Evolutionary conservation across 2,888 invertebrate genomes (phyloP), one percentile per base, ranked within the genome.

Genomic region (Trissolcus brochymenae): DNA sequence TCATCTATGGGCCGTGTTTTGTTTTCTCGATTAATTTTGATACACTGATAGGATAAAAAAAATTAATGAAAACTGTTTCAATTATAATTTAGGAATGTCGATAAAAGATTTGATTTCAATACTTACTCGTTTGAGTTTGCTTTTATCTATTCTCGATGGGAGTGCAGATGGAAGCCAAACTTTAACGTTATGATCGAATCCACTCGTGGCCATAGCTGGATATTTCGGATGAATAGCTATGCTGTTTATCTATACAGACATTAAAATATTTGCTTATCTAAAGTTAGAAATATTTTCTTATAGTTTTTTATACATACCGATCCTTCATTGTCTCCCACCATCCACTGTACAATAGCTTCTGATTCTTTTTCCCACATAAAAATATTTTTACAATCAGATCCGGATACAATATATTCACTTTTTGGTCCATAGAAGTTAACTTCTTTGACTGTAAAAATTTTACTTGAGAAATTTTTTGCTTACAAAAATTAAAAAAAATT

Each of bases 401-500:
- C 98, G 51, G 97, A 97, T 9, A 98, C 93, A 1, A 98, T 91
- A 87, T 93, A 98, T 89, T 98, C 95, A 80, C 96, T 96, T 81
- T 93, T 92, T 0, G 97, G 95, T 0, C 98, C 98, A 90, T 96
- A 98, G 90, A 96, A 98, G 84, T 96, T 94, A 0, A 98, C 97
- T 0, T 97, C 96, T 89, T 98, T 98, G 74, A 97, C 93, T 92
- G 19, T n/a, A 57, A 61, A 55, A 57, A 55, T 49, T 21, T 2
- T 4, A 29, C 49, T 57, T 43, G 7, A 46, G 16, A 46, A 46
- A 46, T 43, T 4, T n/a, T 43, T 14, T 4, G 4, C 25, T 25
- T 25, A 4, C 4, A 4, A 25, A 25, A 25, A 25, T 25, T 25
- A 0, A 25, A 4, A 0, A 6, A 25, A 25, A 4, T 4, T 25